These are phyloP conservation scores for Triplophysa siluroides DNA, from an alignment of 2,113 vertebrate genomes.

Conservation along the genomic window DNA sequence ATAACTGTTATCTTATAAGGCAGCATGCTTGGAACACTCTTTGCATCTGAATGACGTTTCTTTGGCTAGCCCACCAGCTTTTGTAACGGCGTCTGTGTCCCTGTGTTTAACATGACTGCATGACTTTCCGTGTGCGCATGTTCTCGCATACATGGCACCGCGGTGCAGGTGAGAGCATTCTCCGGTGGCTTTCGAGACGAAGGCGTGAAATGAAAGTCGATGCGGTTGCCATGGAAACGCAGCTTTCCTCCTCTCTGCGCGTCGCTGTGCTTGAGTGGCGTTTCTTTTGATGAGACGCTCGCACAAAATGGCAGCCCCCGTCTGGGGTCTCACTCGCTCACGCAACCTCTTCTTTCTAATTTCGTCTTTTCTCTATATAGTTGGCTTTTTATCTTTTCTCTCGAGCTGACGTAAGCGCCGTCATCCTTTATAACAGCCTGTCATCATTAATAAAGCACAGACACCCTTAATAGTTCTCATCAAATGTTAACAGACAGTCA, in stretches of 20 bases:
- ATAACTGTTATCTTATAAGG: neutral
- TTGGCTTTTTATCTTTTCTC: neutral
- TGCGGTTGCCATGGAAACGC: slow-evolving; percentile 72
- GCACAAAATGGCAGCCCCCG: slow-evolving; percentile 54
- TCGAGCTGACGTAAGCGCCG: neutral
- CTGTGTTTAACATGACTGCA: neutral
- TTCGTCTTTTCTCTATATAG: neutral
- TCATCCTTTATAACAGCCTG: neutral
- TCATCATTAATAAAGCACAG: slow-evolving; percentile 19
- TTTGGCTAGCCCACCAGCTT: neutral
- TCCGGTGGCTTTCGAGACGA: slow-evolving; percentile 56
- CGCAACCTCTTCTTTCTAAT: neutral
- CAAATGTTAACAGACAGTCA: neutral
- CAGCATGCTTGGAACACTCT: neutral
- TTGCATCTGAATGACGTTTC: neutral
- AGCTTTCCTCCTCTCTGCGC: slow-evolving; percentile 24
- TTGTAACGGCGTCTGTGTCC: neutral
- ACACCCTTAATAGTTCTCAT: neutral
- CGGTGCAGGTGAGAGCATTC: slow-evolving; percentile 9
- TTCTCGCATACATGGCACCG: slow-evolving; percentile 22
- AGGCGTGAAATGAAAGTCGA: slow-evolving; percentile 62
- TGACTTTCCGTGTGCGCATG: slow-evolving; percentile 20
- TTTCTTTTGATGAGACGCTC: slow-evolving; percentile 56
- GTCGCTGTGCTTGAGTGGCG: slow-evolving; percentile 54
- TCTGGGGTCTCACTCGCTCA: slow-evolving; percentile 25